phyloP scores from a whole-genome alignment of 2,888 invertebrate genomes.

The Caenorhabditis zanzibari region DNA sequence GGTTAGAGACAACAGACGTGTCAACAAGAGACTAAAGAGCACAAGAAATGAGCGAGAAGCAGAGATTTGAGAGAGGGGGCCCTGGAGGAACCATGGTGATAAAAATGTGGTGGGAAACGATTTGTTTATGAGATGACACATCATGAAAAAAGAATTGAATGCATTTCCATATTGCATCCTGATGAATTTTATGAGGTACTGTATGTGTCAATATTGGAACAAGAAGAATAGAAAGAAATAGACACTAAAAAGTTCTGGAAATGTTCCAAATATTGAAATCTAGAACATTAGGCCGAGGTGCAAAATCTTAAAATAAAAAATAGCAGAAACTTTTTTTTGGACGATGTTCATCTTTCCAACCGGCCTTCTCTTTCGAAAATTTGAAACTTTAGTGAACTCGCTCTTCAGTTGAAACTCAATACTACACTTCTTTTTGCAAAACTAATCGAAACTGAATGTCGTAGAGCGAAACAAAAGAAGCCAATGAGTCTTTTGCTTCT shows the following conservation, averaged over 20 bases:
- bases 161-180: constrained; percentile 25
- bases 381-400: constrained; percentile 13
- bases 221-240: neutral
- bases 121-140: constrained; percentile 62
- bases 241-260: neutral
- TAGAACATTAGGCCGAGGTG: neutral
- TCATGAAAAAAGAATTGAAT: constrained; percentile 22
- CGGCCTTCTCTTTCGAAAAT: constrained; percentile 11
- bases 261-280: neutral
- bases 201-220: constrained; percentile 11
- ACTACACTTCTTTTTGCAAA: neutral
- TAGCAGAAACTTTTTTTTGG: neutral
- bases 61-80: neutral
- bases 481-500: constrained; percentile 22
- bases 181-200: constrained; percentile 46
- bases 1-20: constrained; percentile 55
- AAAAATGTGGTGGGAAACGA: constrained; percentile 40
- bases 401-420: constrained; percentile 20
- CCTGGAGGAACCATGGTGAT: constrained; percentile 55
- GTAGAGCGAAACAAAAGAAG: constrained; percentile 23
- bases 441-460: constrained; percentile 37
- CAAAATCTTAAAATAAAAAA: no score
- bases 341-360: no score
- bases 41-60: constrained; percentile 17
- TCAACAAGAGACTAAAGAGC: constrained; percentile 36